Base-by-base conservation (phyloP, 1,140 invertebrate species). In the Pseudobourletiella spinata region DNA sequence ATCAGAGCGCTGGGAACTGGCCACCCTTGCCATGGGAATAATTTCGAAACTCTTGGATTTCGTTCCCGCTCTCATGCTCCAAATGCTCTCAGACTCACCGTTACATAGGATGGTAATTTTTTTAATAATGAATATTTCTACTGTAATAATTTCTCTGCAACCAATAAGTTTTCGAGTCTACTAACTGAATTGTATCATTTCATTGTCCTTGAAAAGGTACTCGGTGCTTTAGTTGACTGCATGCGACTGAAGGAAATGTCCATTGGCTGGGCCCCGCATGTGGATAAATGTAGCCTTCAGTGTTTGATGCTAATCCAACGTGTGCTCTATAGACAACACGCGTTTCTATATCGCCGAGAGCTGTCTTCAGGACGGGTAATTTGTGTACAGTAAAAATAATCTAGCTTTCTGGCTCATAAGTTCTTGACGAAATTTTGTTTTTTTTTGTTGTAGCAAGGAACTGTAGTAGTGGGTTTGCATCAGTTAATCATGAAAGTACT, bases 1-100 rank as follows among this genome's bases (percentile, higher is more conserved):
- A 0, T 77, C 77, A 8, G 89, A 94, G 22, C 8, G 65, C 24
- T 70, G 68, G 68, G n/a, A 58, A 4, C 55, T 64, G 11, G 32
- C 57, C 1, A 61, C 54, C 16, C 50, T 70, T 14, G 46, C 25
- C 3, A 8, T 66, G 1, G 42, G 51, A 16, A 67, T 70, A 18
- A 15, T 70, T 1, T 59, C 63, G 1, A 67, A 29, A 18, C 25
- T 70, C 4, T 39, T 70, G 32, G 65, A 67, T 29, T 55, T 57
- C 42, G 48, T 70, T 29, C 60, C 65, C 1, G 18, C 55, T 1
- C 35, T 70, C 2, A 70, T 67, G 65, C 25, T 65, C 43, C 65
- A 70, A 58, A 32, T 70, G 30, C 35, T 70, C 0, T 67, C 55
- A n/a, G 68, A 67, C 29, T 65, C 65, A 14, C 63, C 68, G 3